phyloP scores from a whole-genome alignment of 1,140 invertebrate species.

The Zelostemma sp. region DNA sequence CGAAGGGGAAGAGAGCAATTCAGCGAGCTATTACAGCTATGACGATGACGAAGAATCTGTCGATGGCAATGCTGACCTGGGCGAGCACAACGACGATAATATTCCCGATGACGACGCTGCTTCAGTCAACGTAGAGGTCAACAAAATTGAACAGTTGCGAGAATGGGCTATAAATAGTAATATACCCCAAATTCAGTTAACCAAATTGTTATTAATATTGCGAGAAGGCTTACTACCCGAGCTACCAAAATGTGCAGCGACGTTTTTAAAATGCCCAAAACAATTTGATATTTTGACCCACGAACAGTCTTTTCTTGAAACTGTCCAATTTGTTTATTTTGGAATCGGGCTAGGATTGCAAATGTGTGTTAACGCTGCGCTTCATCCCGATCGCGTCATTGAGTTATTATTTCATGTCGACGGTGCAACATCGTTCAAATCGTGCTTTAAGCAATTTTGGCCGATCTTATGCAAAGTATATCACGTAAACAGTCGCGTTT shows the following conservation, averaged over 20 bases:
- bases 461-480: slow-evolving; percentile 11
- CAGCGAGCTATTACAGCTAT: not conserved
- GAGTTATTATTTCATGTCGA: slow-evolving; percentile 15
- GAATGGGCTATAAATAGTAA: not conserved
- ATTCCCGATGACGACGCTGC: not conserved
- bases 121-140: not conserved
- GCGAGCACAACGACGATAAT: no score
- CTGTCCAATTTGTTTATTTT: slow-evolving; percentile 15
- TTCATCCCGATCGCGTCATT: slow-evolving; percentile 9
- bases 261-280: not conserved
- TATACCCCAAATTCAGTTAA: not conserved
- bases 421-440: slow-evolving; percentile 12
- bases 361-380: slow-evolving; percentile 7
- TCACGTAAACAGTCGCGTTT: not conserved
- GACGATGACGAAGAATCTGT: not conserved
- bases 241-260: not conserved
- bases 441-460: slow-evolving; percentile 7
- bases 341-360: slow-evolving; percentile 4
- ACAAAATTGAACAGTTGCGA: not conserved
- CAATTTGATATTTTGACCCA: not conserved
- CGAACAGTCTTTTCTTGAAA: not conserved
- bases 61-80: not conserved
- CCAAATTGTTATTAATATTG: not conserved
- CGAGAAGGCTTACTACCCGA: not conserved
- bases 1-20: not conserved